Conservation (phyloP, 2,797 vertebrate species). For the Synaphobranchus kaupii region DNA sequence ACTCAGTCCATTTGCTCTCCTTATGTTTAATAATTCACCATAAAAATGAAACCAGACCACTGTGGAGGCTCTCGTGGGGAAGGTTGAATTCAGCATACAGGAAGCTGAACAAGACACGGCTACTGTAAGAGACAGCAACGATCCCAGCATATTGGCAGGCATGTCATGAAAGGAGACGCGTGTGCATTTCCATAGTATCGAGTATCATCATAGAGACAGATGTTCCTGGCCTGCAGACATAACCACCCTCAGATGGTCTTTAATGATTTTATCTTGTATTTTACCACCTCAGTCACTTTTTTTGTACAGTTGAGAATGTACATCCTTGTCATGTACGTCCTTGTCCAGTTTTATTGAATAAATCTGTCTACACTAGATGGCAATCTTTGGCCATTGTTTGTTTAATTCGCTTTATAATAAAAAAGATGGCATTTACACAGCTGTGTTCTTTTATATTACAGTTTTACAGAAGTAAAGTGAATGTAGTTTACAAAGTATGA, state of each 20-base stretch:
- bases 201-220: slow-evolving; percentile 23
- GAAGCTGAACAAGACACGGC: slow-evolving; percentile 11
- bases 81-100: not conserved
- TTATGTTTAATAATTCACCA: slow-evolving; percentile 32
- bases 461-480: not conserved
- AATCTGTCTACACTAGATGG: slow-evolving; percentile 20
- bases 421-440: not conserved
- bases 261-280: slow-evolving; percentile 37
- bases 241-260: slow-evolving; percentile 29
- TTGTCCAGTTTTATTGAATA: not conserved
- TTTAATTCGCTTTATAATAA: not conserved
- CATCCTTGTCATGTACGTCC: not conserved
- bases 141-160: not conserved
- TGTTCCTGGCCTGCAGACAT: slow-evolving; percentile 19
- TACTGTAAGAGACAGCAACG: slow-evolving; percentile 23
- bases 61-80: not conserved
- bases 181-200: slow-evolving; percentile 9
- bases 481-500: not conserved
- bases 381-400: not conserved
- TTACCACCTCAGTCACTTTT: not conserved
- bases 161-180: slow-evolving; percentile 18
- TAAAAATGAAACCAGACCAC: slow-evolving; percentile 21
- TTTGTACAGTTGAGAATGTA: slow-evolving; percentile 6
- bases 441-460: not conserved
- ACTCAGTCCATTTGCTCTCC: slow-evolving; percentile 10